A percentile compares a stretch with the other conserved stretches of the same genome.
Conservation (phyloP, 2,888 invertebrate species). For the Melangyna quadrimaculata region DNA sequence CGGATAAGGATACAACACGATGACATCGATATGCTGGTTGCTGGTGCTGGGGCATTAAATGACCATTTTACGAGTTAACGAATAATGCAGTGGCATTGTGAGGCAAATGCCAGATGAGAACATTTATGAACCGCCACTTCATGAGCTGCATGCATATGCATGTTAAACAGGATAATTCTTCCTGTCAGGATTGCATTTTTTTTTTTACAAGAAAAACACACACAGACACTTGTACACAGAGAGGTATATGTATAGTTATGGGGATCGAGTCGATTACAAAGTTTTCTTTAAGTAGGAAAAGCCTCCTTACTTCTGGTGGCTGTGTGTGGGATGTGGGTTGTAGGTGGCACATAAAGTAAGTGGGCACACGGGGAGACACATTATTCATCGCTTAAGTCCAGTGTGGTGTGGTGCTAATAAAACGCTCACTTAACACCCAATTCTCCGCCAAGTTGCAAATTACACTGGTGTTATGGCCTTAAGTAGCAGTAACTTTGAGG, state of each 20-base stretch:
- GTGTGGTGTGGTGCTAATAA: constrained; percentile 67
- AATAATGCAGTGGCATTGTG: constrained; percentile 55
- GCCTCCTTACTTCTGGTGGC: constrained; percentile 17
- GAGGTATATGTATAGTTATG: background rate
- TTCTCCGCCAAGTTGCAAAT: constrained; percentile 69
- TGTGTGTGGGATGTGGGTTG: background rate
- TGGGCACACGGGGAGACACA: constrained; percentile 41
- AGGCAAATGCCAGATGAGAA: constrained; percentile 57
- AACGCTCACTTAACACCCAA: constrained; percentile 72
- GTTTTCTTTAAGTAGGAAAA: constrained; percentile 59
- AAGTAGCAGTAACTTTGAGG: constrained; percentile 35
- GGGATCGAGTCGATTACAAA: constrained; percentile 51
- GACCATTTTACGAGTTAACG: constrained; percentile 69
- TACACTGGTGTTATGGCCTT: constrained; percentile 67
- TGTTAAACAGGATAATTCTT: constrained; percentile 63
- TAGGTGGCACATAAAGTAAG: background rate
- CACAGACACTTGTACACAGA: background rate
- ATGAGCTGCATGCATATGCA: constrained; percentile 69
- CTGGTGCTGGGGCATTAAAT: constrained; percentile 55
- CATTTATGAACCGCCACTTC: constrained; percentile 63
- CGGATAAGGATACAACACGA: constrained; percentile 23
- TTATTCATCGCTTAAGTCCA: constrained; percentile 70
- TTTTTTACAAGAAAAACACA: background rate
- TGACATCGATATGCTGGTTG: constrained; percentile 7
- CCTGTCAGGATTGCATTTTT: constrained; percentile 48